Evolutionary conservation across 2,888 invertebrate genomes (phyloP), one percentile per base, ranked within the genome.

Genomic region (Thymelicus acteon): DNA sequence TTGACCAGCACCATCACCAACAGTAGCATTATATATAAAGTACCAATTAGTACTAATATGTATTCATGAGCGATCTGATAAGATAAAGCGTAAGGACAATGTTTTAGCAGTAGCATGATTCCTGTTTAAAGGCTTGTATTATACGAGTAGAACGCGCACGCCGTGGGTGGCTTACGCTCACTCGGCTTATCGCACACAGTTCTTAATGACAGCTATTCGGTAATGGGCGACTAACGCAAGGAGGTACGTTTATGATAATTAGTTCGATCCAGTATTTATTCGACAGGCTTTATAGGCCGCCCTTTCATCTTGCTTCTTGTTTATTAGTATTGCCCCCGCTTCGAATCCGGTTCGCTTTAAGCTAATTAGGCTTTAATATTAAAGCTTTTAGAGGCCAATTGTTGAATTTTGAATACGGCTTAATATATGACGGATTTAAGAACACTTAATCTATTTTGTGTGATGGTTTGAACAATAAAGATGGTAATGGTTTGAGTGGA

Each of bases 211-310:
- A 87, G 89, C 88, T 89, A 88, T 91, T 91, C 82, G 87, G 90
- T 90, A 91, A 90, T 88, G 85, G 87, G 83, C 83, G 82, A 84
- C 83, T 82, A 81, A 82, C 81, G 80, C 80, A 83, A 85, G 85
- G 84, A 88, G 86, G 85, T 86, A 88, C 87, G 88, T 88, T 91
- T 91, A 91, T 90, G 91, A 89, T 92, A 91, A 92, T 92, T 90
- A 92, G 89, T 87, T 81, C 83, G 85, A 85, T 88, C 84, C 86
- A 88, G 88, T 92, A 91, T 91, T 91, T 90, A 90, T 90, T 86
- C 82, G 82, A 83, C 85, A 83, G 84, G 82, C 81, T 86, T 83
- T 85, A 86, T 82, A 82, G 76, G 79, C 87, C 83, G 86, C 86
- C 80, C 87, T 90, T 89, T 91, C 86, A 90, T 90, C 89, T 87